Conservation (phyloP, 2,797 vertebrate genomes). For the Ceryle rudis region DNA sequence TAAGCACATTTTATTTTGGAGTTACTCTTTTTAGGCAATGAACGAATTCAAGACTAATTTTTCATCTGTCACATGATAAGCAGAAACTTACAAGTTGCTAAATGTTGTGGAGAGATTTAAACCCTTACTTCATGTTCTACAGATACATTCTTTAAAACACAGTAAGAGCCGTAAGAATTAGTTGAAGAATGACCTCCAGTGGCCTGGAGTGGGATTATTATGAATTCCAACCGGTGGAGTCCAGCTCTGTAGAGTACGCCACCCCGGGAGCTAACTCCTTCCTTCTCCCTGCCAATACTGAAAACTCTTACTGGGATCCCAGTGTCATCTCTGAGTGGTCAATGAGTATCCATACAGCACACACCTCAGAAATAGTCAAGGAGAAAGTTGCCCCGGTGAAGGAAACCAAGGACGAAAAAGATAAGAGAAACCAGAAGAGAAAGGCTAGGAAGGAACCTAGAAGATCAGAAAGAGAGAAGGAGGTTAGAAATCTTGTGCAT, state of each 20-base stretch:
- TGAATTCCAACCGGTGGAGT: conserved; percentile 82
- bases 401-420: conserved; percentile 81
- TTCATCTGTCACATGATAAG: conserved; percentile 6
- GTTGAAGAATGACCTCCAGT: conserved; percentile 88
- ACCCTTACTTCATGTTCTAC: conserved; percentile 73
- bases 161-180: conserved; percentile 69
- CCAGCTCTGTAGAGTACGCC: conserved; percentile 78
- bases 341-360: conserved; percentile 79
- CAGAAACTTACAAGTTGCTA: conserved; percentile 17
- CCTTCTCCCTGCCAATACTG: conserved; percentile 74
- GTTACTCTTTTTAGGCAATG: not conserved
- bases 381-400: conserved; percentile 68
- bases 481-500: conserved; percentile 82
- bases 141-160: conserved; percentile 71
- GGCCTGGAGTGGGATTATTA: conserved; percentile 89
- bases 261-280: conserved; percentile 75
- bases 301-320: conserved; percentile 73
- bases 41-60: not conserved
- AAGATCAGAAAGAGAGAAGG: conserved; percentile 86
- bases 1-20: not conserved
- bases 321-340: conserved; percentile 84
- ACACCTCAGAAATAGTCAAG: conserved; percentile 78
- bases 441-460: conserved; percentile 84
- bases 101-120: conserved; percentile 66
- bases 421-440: conserved; percentile 84